phyloP scores from a whole-genome alignment of 1,140 invertebrate genomes.

The Xylocopa sonorina region DNA sequence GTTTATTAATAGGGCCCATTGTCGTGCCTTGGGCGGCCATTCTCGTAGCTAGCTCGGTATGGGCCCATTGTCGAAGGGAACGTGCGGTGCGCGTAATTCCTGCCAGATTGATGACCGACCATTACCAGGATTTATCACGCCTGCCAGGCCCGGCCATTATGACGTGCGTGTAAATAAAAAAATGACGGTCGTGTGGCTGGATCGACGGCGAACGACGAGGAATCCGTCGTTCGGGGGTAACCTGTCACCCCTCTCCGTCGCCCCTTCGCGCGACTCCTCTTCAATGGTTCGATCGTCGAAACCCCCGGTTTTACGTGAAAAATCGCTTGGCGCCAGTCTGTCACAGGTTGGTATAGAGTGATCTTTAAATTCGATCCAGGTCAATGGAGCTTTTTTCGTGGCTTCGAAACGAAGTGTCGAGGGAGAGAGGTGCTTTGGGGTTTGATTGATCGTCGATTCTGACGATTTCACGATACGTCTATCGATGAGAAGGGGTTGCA shows the following conservation, averaged over 20 bases:
- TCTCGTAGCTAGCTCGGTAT: slow-evolving; percentile 48
- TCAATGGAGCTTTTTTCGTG: background rate
- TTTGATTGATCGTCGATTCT: background rate
- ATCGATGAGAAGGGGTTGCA: too few species aligned
- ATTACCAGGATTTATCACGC: slow-evolving; percentile 77
- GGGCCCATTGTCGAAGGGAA: slow-evolving; percentile 66
- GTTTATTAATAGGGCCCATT: slow-evolving; percentile 64
- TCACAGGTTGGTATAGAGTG: background rate
- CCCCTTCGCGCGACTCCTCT: too few species aligned
- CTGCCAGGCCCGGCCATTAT: slow-evolving; percentile 65
- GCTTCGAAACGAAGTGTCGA: background rate
- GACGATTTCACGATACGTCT: background rate
- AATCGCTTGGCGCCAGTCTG: slow-evolving; percentile 21
- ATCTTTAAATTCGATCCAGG: background rate
- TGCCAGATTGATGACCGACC: slow-evolving; percentile 75
- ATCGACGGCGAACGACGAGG: slow-evolving; percentile 30
- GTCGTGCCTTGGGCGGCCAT: slow-evolving; percentile 43
- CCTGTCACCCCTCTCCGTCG: slow-evolving; percentile 1
- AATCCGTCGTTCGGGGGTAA: slow-evolving; percentile 39
- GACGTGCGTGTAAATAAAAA: slow-evolving; percentile 69
- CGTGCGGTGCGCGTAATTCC: slow-evolving; percentile 69
- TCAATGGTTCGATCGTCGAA: too few species aligned
- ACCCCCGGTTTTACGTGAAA: slow-evolving; percentile 24
- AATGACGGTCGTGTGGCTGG: slow-evolving; percentile 50
- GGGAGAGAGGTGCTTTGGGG: background rate